Conservation (phyloP, 92 coral and sea anemone genomes). For the Phymanthus crucifer region DNA sequence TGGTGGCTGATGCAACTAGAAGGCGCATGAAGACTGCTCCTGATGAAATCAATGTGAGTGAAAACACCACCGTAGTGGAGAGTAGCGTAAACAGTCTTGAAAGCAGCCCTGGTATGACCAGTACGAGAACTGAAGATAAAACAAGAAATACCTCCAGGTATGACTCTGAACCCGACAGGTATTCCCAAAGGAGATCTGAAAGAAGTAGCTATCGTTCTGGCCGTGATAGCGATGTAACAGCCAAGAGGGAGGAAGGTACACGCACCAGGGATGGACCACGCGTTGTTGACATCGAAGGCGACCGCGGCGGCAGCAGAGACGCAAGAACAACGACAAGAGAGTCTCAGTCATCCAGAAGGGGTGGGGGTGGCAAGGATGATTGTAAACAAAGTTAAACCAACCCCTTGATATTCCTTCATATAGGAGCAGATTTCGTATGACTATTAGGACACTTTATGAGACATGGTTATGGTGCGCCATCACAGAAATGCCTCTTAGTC, state of each 20-base stretch:
- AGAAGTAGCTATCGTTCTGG: constrained; percentile 1
- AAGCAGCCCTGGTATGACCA: constrained; percentile 16
- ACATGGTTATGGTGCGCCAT: no score
- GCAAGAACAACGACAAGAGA: neutral
- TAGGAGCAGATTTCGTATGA: neutral
- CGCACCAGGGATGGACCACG: constrained; percentile 7
- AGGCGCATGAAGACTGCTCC: neutral
- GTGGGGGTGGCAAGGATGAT: neutral
- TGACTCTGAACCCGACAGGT: neutral
- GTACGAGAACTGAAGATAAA: constrained; percentile 21
- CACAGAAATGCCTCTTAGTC: no score
- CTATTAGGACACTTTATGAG: no score
- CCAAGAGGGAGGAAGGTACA: neutral
- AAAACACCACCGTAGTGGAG: constrained; percentile 13
- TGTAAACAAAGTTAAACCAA: constrained; percentile 12
- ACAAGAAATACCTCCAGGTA: constrained; percentile 12
- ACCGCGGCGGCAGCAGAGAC: no score
- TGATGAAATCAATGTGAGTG: constrained; percentile 5
- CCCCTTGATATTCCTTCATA: neutral
- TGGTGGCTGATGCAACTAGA: neutral
- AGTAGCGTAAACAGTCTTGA: constrained; percentile 4
- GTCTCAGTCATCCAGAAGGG: neutral
- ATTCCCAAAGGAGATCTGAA: neutral
- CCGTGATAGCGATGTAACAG: neutral
- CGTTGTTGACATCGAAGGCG: neutral